phyloP scores from a whole-genome alignment of 2,888 invertebrate species.

The Lepidochrysops patricia region DNA sequence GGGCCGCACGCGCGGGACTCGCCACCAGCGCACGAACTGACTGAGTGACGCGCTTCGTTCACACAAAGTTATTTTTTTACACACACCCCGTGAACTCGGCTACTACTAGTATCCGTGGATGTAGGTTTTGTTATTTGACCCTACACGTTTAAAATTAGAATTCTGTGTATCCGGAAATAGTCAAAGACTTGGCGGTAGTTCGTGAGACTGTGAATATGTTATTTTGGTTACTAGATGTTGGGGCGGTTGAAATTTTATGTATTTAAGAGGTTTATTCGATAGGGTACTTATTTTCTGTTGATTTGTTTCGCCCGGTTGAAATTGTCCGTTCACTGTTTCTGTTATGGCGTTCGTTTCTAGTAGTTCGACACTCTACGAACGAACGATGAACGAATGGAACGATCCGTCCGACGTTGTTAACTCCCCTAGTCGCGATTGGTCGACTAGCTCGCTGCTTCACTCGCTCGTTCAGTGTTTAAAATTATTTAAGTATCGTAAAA shows the following conservation, averaged over 20 bases:
- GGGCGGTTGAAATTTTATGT: slow-evolving; percentile 12
- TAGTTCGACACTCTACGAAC: slow-evolving; percentile 25
- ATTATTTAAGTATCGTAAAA: too few species aligned
- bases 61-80: slow-evolving; percentile 10
- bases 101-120: neutral
- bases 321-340: slow-evolving; percentile 1
- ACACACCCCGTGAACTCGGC: neutral
- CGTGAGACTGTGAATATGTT: slow-evolving; percentile 12
- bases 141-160: neutral
- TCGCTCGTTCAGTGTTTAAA: neutral
- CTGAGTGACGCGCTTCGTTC: neutral
- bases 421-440: slow-evolving; percentile 41
- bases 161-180: slow-evolving; percentile 7
- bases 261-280: slow-evolving; percentile 11
- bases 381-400: slow-evolving; percentile 46
- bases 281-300: slow-evolving; percentile 12
- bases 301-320: slow-evolving; percentile 6
- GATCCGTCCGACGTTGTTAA: slow-evolving; percentile 64
- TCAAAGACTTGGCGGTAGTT: neutral
- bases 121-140: neutral
- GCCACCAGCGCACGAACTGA: slow-evolving; percentile 14
- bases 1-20: slow-evolving; percentile 23
- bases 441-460: slow-evolving; percentile 9
- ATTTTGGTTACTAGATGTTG: slow-evolving; percentile 11
- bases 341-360: slow-evolving; percentile 21